These are phyloP conservation scores for Agrotis exclamationis DNA, from an alignment of 2,888 invertebrate genomes.

Conservation along the genomic window DNA sequence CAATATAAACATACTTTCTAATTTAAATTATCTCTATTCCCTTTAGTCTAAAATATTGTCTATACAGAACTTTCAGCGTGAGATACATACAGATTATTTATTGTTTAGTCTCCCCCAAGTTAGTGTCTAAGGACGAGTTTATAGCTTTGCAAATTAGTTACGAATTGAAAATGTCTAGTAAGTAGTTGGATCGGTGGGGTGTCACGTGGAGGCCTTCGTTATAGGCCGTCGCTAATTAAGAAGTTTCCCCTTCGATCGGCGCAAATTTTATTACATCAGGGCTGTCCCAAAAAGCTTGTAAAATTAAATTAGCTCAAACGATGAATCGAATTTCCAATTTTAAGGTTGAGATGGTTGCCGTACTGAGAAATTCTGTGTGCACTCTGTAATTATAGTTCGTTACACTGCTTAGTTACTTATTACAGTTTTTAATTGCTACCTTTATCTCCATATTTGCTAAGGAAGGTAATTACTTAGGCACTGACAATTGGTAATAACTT, in stretches of 20 bases:
- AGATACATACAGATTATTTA: conserved; percentile 49
- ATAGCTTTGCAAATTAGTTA: conserved; percentile 72
- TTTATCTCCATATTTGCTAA: conserved; percentile 16
- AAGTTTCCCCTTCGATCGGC: conserved; percentile 82
- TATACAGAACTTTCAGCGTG: conserved; percentile 36
- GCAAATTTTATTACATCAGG: conserved; percentile 83
- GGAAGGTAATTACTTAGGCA: conserved; percentile 3
- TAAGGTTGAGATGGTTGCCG: conserved; percentile 70
- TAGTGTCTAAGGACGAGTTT: conserved; percentile 60
- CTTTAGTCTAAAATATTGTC: conserved; percentile 38
- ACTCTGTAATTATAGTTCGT: conserved; percentile 70
- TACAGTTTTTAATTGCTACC: conserved; percentile 31
- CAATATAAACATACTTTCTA: conserved; percentile 30
- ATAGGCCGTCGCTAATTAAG: conserved; percentile 83
- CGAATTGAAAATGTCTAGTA: conserved; percentile 76
- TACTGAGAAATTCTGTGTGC: conserved; percentile 67
- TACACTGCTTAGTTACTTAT: conserved; percentile 59
- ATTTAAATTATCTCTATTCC: conserved; percentile 39
- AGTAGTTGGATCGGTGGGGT: conserved; percentile 73
- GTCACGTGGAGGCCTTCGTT: conserved; percentile 76
- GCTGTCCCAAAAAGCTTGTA: conserved; percentile 78
- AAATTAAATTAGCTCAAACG: conserved; percentile 83
- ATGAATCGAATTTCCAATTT: conserved; percentile 81
- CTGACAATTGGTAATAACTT: neutral
- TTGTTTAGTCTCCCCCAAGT: conserved; percentile 55